phyloP scores from a whole-genome alignment of 2,113 vertebrate genomes.

The Camelus dromedarius region DNA sequence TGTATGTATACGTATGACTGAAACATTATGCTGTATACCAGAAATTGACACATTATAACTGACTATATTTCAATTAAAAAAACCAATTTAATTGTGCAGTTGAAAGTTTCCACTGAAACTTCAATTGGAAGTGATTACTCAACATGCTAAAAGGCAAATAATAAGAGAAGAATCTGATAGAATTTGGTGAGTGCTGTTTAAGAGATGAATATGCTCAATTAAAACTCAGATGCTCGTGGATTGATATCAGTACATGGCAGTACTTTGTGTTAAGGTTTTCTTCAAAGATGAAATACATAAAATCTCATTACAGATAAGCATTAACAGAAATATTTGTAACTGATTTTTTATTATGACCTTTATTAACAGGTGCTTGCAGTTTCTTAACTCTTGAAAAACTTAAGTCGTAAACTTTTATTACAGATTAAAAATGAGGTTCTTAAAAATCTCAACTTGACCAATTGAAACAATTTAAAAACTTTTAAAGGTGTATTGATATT shows the following conservation, averaged over 20 bases:
- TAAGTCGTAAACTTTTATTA: constrained; percentile 89
- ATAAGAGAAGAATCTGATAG: not conserved
- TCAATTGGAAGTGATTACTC: not conserved
- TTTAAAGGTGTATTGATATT: constrained; percentile 97
- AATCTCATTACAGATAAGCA: constrained; percentile 32
- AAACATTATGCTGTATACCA: too few species aligned
- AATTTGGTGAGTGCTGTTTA: constrained; percentile 8
- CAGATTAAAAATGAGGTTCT: constrained; percentile 98
- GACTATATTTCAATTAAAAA: not conserved
- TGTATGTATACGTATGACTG: too few species aligned
- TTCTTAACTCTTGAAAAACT: constrained; percentile 90
- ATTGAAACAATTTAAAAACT: constrained; percentile 99
- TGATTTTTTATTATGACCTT: constrained; percentile 84
- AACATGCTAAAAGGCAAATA: constrained; percentile 21
- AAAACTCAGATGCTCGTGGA: not conserved
- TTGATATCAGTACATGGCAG: constrained; percentile 13
- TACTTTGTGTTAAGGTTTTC: not conserved
- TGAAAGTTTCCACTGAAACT: constrained; percentile 25
- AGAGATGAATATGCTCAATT: constrained; percentile 32
- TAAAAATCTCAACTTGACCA: constrained; percentile 99
- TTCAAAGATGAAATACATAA: constrained; percentile 39
- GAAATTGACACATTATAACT: too few species aligned
- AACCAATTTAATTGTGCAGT: not conserved
- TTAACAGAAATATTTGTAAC: constrained; percentile 31
- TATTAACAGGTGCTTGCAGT: constrained; percentile 92